Base-by-base conservation (phyloP, 1,140 invertebrate species). In the Drosophila parvula region DNA sequence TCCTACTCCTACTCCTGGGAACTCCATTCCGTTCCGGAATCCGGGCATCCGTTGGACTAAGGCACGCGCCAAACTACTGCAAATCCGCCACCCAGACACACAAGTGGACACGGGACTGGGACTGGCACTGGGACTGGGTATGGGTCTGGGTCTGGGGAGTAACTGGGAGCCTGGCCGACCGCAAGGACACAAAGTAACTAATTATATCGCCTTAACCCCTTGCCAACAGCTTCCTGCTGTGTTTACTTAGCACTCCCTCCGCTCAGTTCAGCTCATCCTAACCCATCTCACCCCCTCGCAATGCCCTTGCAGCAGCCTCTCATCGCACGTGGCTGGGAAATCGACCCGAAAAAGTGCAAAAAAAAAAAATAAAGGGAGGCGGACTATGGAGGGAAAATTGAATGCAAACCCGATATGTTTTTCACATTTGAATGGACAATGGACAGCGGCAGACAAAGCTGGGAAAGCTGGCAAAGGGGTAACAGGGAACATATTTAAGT, bases 181-280 rank as follows among this genome's bases (percentile, higher is more conserved):
- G 65, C 82, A 86, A 79, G 75, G 83, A 88, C 70, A 88, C 79
- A 86, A 86, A 88, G 82, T 86, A 86, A 86, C 82, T 86, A 86
- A 86, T 86, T 86, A 86, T 86, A 84, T 86, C 83, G 82, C 82
- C 83, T 86, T 85, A 81, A 81, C 81, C 81, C 78, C 73, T 77
- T 77, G 38, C 74, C 62, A 53, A 40, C 53, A 67, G 60, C 45
- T 59, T 67, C 63, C 74, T 77, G 74, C 74, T 77, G 74, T 84
- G 81, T 84, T 84, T 84, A 48, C 81, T 51, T 45, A 80, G 56
- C 78, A 71, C 81, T 60, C 53, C 56, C 27, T 11, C 40, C 1
- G 14, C 14, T 16, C 50, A 0, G 10, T 8, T n/a, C 27, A 47
- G 22, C 45, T 53, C 50, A 53, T 53, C 16, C 51, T 7, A 36